phyloP scores from a whole-genome alignment of 1,140 invertebrate species.

The Gonioctena quinquepunctata region DNA sequence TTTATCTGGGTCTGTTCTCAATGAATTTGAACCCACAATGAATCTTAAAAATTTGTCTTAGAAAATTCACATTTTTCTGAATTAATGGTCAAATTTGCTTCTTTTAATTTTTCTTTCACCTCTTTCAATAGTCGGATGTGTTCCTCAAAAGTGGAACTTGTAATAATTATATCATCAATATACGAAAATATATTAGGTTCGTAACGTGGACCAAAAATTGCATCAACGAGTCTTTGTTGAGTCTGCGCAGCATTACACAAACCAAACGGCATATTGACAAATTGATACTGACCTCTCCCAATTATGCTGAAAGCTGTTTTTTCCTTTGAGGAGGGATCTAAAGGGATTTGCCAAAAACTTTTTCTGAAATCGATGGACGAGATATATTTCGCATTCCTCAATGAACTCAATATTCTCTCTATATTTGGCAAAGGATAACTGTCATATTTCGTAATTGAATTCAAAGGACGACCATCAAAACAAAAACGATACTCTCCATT shows the following conservation, averaged over 20 bases:
- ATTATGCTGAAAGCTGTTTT: constrained; percentile 49
- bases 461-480: constrained; percentile 51
- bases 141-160: constrained; percentile 23
- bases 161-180: constrained; percentile 48
- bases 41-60: constrained; percentile 15
- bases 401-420: constrained; percentile 41
- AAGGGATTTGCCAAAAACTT: constrained; percentile 51
- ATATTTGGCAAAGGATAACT: constrained; percentile 43
- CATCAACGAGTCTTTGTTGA: constrained; percentile 49
- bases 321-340: constrained; percentile 30
- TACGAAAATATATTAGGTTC: constrained; percentile 37
- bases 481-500: constrained; percentile 37
- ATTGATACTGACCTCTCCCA: constrained; percentile 38
- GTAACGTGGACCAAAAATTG: constrained; percentile 29
- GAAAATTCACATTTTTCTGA: constrained; percentile 17
- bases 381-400: constrained; percentile 44
- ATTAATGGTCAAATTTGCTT: constrained; percentile 4
- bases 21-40: background rate
- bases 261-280: constrained; percentile 48
- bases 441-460: constrained; percentile 37
- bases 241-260: constrained; percentile 41
- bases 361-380: constrained; percentile 48
- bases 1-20: constrained; percentile 13
- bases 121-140: constrained; percentile 14
- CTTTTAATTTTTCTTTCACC: background rate